These are phyloP conservation scores for Caenorhabditis inopinata DNA, from an alignment of 1,140 invertebrate species.

Conservation along the genomic window DNA sequence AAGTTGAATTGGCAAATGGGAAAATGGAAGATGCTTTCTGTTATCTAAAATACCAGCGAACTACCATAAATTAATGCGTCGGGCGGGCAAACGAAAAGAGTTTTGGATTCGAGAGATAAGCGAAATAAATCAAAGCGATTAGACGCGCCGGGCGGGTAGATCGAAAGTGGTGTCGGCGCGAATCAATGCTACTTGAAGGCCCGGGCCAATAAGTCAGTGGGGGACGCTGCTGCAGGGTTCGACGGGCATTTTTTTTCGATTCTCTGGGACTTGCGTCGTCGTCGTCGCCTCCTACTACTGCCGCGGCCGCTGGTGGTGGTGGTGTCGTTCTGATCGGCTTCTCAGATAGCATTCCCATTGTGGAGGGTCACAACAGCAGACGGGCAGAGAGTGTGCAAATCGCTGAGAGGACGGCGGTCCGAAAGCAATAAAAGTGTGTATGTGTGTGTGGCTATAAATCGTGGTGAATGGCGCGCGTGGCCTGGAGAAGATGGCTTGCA, in stretches of 20 bases:
- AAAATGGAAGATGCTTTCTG: not conserved
- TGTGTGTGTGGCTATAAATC: slow-evolving; percentile 29
- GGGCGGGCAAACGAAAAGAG: not conserved
- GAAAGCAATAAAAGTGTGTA: slow-evolving; percentile 31
- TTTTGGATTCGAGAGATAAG: slow-evolving; percentile 6
- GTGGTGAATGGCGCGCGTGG: slow-evolving; percentile 29
- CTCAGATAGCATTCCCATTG: slow-evolving; percentile 21
- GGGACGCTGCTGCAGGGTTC: not conserved
- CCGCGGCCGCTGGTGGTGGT: not conserved
- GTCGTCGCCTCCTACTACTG: not conserved
- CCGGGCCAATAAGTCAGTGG: not conserved
- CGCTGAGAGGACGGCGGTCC: not conserved
- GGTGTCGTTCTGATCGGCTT: slow-evolving; percentile 27
- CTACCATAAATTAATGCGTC: slow-evolving; percentile 15
- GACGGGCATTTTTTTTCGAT: too few relatives aligned
- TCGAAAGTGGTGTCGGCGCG: not conserved
- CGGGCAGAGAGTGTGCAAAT: slow-evolving; percentile 15
- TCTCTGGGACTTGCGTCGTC: not conserved
- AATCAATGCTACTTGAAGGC: not conserved
- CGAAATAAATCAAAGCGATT: slow-evolving; percentile 19
- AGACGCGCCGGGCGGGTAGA: not conserved
- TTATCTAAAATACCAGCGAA: not conserved
- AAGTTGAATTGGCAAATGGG: too few relatives aligned
- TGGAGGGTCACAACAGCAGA: not conserved
- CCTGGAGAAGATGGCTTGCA: not conserved